Base-by-base conservation (phyloP, 2,797 vertebrate species). In the Tiaroga cobitis region DNA sequence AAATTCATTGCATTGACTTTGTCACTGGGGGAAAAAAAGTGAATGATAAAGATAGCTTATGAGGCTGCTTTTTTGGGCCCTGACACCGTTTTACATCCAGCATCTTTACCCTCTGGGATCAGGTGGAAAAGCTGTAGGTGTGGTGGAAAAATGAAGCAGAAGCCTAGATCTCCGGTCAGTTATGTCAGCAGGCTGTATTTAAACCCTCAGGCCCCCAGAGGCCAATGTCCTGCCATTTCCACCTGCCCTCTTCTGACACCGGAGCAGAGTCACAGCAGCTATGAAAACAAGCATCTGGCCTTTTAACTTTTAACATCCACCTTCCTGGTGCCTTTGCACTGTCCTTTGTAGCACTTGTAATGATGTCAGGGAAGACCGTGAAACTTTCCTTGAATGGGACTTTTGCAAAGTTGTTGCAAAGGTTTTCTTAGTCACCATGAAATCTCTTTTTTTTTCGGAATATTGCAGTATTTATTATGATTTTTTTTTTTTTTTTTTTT, bases 101-200 rank as follows among this genome's bases (percentile, higher is more conserved):
- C 16, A 37, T 76, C 81, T 82, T 74, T 34, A 81, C 59, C 49
- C 73, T 41, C 19, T 46, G 43, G 78, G 41, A 59, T 70, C 39
- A 56, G 43, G 19, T 41, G 63, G 83, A 86, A 86, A 82, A 79
- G 21, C 34, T 9, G 61, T 87, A 69, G 81, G 85, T 88, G 83
- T 81, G 81, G 81, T 37, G 81, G 85, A 87, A 87, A 87, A 68
- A 59, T 83, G 56, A 80, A 80, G 78, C 80, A 83, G 46, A 82
- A 79, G 76, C 61, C 24, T 39, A 56, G 78, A 81, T 84, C 81
- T 86, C 46, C 24, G 77, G 67, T 85, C 51, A 46, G 56, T 83
- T 75, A 81, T 83, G 83, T 81, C 87, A 84, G 81, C 83, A 87
- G 39, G 41, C 63, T 77, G 43, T 81, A 77, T 88, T 88, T 85